Base-by-base conservation (phyloP, 2,797 vertebrate genomes). In the Channallabes apus region DNA sequence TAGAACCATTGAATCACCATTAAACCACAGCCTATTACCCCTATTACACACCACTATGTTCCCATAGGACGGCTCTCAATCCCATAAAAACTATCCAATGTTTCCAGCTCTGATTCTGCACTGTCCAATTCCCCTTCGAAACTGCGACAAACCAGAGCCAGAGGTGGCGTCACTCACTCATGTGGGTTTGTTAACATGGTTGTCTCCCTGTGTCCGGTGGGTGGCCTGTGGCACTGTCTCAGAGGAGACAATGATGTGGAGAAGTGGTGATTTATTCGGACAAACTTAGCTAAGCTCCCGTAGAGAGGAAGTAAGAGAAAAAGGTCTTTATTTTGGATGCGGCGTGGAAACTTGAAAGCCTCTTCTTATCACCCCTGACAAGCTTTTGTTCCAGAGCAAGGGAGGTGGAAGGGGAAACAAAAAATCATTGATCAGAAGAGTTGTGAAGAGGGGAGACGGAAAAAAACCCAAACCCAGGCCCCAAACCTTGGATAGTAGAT, bases 311-410 rank as follows among this genome's bases (percentile, higher is more conserved):
- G 65, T 69, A 64, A 71, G 35, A 4, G 29, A 80, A 80, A 80
- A 80, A 69, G 77, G 65, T 72, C 77, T 72, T 79, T 68, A 80
- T 79, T 85, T 72, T 56, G 51, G 51, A 24, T 38, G 72, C 14
- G 56, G 62, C 75, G 12, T 67, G 69, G 59, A 32, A 65, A 38
- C 83, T 78, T 29, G 72, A 73, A 82, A 85, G 75, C 83, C n/a
- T 78, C 35, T 88, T 58, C 86, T 89, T 89, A 88, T 90, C 88
- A 29, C 24, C 79, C 78, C 68, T 88, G 82, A 89, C 85, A 84
- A 64, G 64, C 77, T 87, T 87, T 87, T 89, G 84, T 87, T 86
- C 84, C 85, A 83, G 64, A 87, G 58, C 9, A 72, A 80, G 67
- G 54, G 46, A 78, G 78, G 83, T 84, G 71, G 61, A 54, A 46